These are phyloP conservation scores for Elanoides forficatus DNA, from an alignment of 2,113 vertebrate species.

Conservation along the genomic window DNA sequence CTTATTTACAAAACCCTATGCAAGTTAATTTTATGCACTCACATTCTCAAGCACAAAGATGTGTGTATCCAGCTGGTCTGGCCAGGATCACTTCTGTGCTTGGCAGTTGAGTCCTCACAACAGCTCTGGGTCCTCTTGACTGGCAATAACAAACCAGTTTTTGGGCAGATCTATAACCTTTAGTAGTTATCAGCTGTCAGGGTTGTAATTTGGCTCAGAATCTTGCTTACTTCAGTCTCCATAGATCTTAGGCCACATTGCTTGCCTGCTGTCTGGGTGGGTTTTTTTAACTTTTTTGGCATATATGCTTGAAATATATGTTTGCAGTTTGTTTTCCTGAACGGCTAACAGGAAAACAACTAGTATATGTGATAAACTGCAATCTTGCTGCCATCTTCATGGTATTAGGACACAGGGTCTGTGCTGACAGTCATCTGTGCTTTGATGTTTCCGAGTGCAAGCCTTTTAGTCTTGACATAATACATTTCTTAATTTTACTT, in stretches of 20 bases:
- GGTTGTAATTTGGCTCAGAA: neutral
- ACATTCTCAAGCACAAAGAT: neutral
- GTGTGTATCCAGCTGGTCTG: neutral
- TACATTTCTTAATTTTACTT: neutral
- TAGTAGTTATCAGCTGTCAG: neutral
- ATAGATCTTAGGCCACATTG: neutral
- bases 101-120: neutral
- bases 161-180: neutral
- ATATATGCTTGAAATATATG: neutral
- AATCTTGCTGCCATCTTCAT: neutral
- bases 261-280: neutral
- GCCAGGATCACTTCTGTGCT: neutral
- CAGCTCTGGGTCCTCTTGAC: neutral
- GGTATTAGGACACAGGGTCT: neutral
- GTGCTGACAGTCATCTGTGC: neutral
- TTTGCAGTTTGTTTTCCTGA: neutral
- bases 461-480: neutral
- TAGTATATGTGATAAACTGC: neutral
- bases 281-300: neutral
- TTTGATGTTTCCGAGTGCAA: neutral
- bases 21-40: neutral
- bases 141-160: neutral
- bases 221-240: neutral
- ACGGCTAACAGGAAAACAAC: neutral
- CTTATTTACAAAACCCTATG: neutral